phyloP scores from a whole-genome alignment of 2,888 invertebrate species.

The Amorpha juglandis region DNA sequence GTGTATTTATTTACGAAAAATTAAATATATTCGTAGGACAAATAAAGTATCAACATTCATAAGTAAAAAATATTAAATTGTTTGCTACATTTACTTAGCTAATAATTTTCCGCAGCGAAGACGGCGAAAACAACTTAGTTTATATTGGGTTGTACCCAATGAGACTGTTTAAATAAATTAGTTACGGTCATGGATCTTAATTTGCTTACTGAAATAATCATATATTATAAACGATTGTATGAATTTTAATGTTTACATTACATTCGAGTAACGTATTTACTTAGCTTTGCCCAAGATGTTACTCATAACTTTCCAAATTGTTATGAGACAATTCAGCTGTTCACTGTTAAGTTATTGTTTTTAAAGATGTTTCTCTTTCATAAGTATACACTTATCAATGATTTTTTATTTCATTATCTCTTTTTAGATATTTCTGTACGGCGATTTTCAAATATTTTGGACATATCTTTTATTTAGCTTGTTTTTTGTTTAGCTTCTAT shows the following conservation, averaged over 20 bases:
- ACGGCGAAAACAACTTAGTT: conserved; percentile 8
- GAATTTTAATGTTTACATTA: conserved; percentile 1
- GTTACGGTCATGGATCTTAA: conserved; percentile 12
- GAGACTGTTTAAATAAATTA: conserved; percentile 16
- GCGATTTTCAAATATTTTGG: background rate
- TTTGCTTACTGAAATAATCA: conserved; percentile 7
- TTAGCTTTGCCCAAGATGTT: conserved; percentile 20
- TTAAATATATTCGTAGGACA: background rate
- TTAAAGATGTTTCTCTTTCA: conserved; percentile 44
- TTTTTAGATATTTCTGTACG: background rate
- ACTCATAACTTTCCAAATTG: conserved; percentile 46
- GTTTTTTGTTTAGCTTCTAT: too few species aligned
- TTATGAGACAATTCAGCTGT: conserved; percentile 62
- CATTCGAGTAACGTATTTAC: conserved; percentile 3
- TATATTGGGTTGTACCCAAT: background rate
- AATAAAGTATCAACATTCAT: background rate
- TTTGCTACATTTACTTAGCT: background rate
- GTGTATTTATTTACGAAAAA: too few species aligned
- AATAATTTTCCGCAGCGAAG: background rate
- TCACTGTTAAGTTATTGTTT: conserved; percentile 48
- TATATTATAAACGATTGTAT: conserved; percentile 1
- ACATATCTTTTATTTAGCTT: too few species aligned
- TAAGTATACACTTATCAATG: conserved; percentile 15
- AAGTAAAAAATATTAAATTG: background rate
- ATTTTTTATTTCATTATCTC: background rate